Conservation (phyloP, 2,888 invertebrate genomes). For the Cremastinae sp. region DNA sequence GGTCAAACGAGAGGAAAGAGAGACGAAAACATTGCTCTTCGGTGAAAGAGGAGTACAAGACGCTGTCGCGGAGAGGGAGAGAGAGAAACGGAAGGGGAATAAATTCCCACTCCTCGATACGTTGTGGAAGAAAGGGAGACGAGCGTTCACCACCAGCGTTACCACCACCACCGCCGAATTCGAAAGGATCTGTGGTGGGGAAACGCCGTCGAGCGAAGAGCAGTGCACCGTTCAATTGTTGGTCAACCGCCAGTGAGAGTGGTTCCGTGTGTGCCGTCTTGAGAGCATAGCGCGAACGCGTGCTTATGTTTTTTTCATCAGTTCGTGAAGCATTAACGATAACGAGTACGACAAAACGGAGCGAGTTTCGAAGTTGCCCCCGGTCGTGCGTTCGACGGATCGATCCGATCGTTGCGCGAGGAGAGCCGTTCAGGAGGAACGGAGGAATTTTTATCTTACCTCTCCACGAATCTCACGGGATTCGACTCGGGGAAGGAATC, state of each 20-base stretch:
- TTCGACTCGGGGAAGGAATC: no score
- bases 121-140: constrained; percentile 12
- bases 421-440: no score
- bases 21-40: no score
- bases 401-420: no score
- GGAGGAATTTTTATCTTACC: no score
- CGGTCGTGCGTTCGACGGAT: no score
- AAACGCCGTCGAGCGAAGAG: constrained; percentile 57
- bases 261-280: constrained; percentile 66
- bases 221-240: constrained; percentile 72
- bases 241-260: constrained; percentile 70
- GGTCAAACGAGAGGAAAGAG: no score
- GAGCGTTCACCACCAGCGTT: constrained; percentile 27
- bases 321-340: constrained; percentile 17
- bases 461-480: no score
- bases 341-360: no score
- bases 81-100: constrained; percentile 16
- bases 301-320: constrained; percentile 57
- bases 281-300: constrained; percentile 67
- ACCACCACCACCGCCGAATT: constrained; percentile 35
- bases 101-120: constrained; percentile 37
- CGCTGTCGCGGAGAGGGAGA: constrained; percentile 31
- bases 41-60: no score
- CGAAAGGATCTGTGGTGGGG: constrained; percentile 31
- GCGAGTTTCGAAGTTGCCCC: no score